Conservation (phyloP, 1,140 invertebrate species). For the Vanessa tameamea region DNA sequence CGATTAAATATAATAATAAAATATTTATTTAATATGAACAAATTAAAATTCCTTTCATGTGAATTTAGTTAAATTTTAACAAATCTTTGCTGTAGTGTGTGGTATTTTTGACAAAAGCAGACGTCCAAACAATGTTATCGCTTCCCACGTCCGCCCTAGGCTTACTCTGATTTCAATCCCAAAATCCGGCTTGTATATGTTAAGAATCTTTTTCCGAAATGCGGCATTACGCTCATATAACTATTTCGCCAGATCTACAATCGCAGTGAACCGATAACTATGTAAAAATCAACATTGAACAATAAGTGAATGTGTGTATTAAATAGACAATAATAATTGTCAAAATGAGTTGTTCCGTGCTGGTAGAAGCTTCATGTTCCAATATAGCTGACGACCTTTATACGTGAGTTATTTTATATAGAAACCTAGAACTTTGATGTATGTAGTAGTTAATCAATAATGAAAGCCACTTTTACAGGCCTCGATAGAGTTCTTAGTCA, state of each 20-base stretch:
- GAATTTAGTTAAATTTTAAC: no score
- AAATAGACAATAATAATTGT: conserved; percentile 38
- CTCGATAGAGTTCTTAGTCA: conserved; percentile 45
- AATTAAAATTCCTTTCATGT: no score
- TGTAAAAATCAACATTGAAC: neutral
- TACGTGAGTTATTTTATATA: conserved; percentile 52
- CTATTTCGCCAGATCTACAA: neutral
- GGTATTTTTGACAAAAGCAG: neutral
- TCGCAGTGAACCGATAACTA: conserved; percentile 5
- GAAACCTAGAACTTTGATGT: neutral
- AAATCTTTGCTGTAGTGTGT: no score
- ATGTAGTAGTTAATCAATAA: conserved; percentile 9
- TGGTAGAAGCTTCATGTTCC: conserved; percentile 57
- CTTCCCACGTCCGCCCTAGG: conserved; percentile 31
- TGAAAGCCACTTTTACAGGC: conserved; percentile 17
- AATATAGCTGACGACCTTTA: conserved; percentile 61
- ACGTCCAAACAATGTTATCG: conserved; percentile 39
- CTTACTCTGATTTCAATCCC: conserved; percentile 44
- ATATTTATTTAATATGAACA: no score
- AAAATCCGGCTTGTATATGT: conserved; percentile 37
- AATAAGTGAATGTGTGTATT: conserved; percentile 14
- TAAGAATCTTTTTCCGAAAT: conserved; percentile 35
- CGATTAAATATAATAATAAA: no score
- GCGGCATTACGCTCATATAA: neutral
- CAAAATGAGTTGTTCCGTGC: conserved; percentile 49